Base-by-base conservation (phyloP, 2,113 vertebrate genomes). In the Vulpes lagopus region DNA sequence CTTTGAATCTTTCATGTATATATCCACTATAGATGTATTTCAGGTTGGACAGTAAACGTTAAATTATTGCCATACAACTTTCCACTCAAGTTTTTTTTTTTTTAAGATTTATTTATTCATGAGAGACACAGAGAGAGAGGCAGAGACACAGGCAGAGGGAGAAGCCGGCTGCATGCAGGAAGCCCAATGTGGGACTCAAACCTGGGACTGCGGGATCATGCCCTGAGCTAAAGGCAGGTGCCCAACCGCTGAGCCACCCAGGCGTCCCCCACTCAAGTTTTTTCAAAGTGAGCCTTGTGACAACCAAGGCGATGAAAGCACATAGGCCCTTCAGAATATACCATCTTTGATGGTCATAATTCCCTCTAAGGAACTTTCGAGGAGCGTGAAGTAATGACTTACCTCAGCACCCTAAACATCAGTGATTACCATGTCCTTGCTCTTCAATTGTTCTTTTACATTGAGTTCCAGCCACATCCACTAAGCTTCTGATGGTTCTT, bases 1-100 rank as follows among this genome's bases (percentile, higher is more conserved):
- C 16, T 73, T 73, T 43, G 20, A 30, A 74, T 27, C 15, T 73
- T 96, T 49, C 59, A 87, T 32, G 71, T 87, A 69, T 49, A 80
- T 90, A 62, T 84, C 4, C 88, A 60, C 51, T 69, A n/a, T 49
- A 53, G 73, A 79, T 69, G 25, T 51, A 84, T 69, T 95, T 97
- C 23, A 9, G 32, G 59, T 62, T 95, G 30, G 43, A 92, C 17
- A 87, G 19, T 55, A 83, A 95, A 59, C 78, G 62, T 17, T 15
- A 59, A 38, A 92, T 25, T 16, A 88, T 27, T 65, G 38, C 23
- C 57, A 49, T 69, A 38, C 9, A 25, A 25, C 81, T 71, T 93
- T 55, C 19, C 85, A 82, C 35, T 88, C 15, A 22, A 35, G 11
- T 69, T 62, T 82, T 43, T 43, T 43, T 43, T 43, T 43, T 43